Percentiles rank a stretch among this genome's conserved stretches.
Conservation (phyloP, 2,888 invertebrate genomes). For the Cacoxenus indagator region DNA sequence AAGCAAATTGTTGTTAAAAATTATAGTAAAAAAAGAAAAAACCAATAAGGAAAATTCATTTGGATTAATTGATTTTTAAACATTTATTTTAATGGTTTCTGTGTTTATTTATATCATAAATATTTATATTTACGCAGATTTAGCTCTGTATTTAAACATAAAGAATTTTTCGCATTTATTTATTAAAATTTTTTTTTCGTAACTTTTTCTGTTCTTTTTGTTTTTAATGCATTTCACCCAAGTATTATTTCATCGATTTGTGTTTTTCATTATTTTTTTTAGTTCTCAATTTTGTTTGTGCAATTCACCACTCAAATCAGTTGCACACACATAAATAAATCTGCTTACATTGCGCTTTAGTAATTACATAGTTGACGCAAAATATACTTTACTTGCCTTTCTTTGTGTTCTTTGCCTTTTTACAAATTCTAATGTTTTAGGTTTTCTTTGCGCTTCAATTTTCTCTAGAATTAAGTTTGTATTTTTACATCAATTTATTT, state of each 20-base stretch:
- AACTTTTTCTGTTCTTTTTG: background rate
- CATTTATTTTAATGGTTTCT: constrained; percentile 53
- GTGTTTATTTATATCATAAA: constrained; percentile 25
- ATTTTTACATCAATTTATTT: constrained; percentile 12
- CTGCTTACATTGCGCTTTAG: background rate
- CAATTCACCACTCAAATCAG: background rate
- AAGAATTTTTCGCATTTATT: background rate
- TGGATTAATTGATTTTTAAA: constrained; percentile 49
- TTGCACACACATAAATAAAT: constrained; percentile 3
- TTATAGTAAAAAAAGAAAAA: no score
- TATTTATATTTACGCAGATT: constrained; percentile 32
- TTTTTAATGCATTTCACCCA: background rate
- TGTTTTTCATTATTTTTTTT: background rate
- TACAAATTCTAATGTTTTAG: constrained; percentile 6
- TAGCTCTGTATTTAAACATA: constrained; percentile 18
- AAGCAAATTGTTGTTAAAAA: no score
- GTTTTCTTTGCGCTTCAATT: background rate
- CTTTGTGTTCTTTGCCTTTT: background rate
- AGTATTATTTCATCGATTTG: no score
- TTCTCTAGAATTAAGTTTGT: constrained; percentile 1
- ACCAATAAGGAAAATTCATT: no score
- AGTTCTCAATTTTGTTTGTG: constrained; percentile 5
- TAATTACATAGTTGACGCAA: background rate
- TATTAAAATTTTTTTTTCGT: background rate
- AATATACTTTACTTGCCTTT: background rate